phyloP scores from a whole-genome alignment of 1,140 invertebrate species.

The Bombus fervidus region DNA sequence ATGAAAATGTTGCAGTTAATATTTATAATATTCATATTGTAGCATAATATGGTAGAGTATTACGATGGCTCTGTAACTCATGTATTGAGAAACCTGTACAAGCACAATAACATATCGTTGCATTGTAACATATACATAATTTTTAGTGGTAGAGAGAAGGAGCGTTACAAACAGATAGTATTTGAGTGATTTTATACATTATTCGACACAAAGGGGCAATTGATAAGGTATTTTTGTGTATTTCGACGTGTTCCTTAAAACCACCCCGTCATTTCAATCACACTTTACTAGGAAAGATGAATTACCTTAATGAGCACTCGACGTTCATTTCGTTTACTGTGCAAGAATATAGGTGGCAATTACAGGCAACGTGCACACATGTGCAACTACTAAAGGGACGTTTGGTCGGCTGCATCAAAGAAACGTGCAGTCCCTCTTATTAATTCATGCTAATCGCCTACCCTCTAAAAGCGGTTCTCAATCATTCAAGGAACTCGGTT shows the following conservation, averaged over 20 bases:
- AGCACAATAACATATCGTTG: too few species aligned
- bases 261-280: neutral
- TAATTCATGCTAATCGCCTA: conserved; percentile 60
- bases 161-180: neutral
- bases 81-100: too few species aligned
- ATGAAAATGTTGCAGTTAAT: too few species aligned
- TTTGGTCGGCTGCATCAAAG: conserved; percentile 63
- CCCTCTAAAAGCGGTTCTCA: conserved; percentile 46
- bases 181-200: neutral
- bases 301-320: conserved; percentile 19
- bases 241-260: neutral
- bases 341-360: conserved; percentile 30
- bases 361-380: conserved; percentile 6
- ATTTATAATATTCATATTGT: too few species aligned
- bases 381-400: conserved; percentile 25
- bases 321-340: conserved; percentile 9
- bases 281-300: neutral
- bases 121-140: too few species aligned
- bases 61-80: neutral
- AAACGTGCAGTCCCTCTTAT: conserved; percentile 44
- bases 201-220: neutral
- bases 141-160: neutral
- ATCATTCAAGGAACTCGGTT: neutral
- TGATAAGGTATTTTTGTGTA: neutral
- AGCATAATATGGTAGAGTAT: neutral